A percentile compares a stretch with the other conserved stretches of the same genome.
Evolutionary conservation across 2,113 vertebrate species (phyloP).

Genomic region (Helogale parvula): DNA sequence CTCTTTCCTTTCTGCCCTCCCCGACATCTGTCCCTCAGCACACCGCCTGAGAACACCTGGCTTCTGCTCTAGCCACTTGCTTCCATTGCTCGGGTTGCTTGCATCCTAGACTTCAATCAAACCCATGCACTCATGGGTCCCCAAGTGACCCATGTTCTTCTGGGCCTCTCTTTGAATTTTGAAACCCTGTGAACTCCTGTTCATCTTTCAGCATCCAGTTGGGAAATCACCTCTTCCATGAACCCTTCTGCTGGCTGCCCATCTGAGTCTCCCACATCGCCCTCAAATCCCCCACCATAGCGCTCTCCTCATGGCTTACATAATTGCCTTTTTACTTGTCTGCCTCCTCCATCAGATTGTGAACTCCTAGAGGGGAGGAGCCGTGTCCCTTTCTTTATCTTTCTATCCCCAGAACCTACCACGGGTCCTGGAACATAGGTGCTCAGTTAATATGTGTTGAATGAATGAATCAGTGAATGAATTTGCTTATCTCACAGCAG

Average conservation of each 20-base stretch:
- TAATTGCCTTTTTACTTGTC: not conserved
- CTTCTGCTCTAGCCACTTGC: not conserved
- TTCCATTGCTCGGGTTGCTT: too few species aligned
- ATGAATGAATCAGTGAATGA: constrained; percentile 19
- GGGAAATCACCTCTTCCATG: not conserved
- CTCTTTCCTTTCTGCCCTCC: not conserved
- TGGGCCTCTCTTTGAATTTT: not conserved
- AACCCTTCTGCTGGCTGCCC: not conserved
- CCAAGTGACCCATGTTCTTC: not conserved
- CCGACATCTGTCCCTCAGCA: not conserved
- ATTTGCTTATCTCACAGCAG: not conserved
- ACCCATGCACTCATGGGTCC: not conserved
- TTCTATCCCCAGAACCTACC: not conserved
- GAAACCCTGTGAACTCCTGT: not conserved
- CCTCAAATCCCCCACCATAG: too few species aligned
- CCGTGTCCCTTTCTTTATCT: not conserved
- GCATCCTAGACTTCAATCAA: too few species aligned
- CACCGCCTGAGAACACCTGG: not conserved
- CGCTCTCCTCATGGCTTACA: not conserved
- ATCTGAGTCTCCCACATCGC: not conserved
- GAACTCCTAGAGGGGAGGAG: not conserved
- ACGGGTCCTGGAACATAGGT: not conserved
- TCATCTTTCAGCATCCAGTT: not conserved
- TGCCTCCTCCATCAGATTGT: not conserved
- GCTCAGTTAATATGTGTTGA: not conserved